Base-by-base conservation (phyloP, 2,888 invertebrate species). In the Clivina fossor region DNA sequence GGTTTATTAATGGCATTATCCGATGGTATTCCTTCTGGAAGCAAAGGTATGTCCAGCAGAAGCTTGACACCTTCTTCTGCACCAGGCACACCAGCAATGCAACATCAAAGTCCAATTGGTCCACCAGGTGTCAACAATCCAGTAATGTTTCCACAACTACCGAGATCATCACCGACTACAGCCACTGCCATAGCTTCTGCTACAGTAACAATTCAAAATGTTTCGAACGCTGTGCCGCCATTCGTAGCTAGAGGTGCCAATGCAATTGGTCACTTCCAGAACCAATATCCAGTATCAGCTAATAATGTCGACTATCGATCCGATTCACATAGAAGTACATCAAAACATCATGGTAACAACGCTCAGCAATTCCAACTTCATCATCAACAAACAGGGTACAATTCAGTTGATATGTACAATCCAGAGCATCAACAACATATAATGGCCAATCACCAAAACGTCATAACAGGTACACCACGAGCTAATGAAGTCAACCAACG, bases 81-180 rank as follows among this genome's bases (percentile, higher is more conserved):
- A 1, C 82, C 82, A 8, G 80, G 82, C 3, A 82, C 82, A 13
- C 82, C 83, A 2, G 80, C 80, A 3, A 78, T 80, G 67, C 81
- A 76, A 32, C 71, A 84, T 63, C 80, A 80, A 61, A 84, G 83
- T 68, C 83, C 85, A 0, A 70, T 85, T 5, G 81, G 82, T 22
- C 68, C 71, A 19, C 61, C 64, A 4, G 63, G 60, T 15, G 37
- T 43, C 8, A 60, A 67, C 5, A 66, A 67, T 11, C 68, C 68
- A 33, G 68, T 68, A 58, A 78, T 83, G 60, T 86, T 85, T 68
- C 82, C 84, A 60, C 78, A 77, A 51, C 64, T 78, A 62, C 78
- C 79, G 8, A 76, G 85, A 58, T 84, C 86, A 7, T 86, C 86
- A 2, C 86, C 86, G 1, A 85, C 86, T 0, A 84, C 83, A 26